Conservation (phyloP, 2,113 vertebrate genomes). For the Regulus satrapa region DNA sequence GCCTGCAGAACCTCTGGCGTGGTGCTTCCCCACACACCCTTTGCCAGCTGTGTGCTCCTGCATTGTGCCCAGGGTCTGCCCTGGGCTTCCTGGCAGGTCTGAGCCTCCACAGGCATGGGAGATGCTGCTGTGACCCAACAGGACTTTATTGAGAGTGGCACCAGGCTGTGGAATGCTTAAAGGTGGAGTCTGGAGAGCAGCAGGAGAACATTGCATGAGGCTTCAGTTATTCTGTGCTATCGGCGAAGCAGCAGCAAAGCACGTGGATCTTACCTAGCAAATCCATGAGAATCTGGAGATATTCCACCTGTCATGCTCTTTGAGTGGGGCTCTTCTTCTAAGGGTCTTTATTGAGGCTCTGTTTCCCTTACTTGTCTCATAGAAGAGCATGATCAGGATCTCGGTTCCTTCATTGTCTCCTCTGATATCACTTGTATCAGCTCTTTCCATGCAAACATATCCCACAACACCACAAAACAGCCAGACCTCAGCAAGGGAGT, state of each 20-base stretch:
- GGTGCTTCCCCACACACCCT: not conserved
- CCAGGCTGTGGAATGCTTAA: not conserved
- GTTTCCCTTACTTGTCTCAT: not conserved
- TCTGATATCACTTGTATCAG: not conserved
- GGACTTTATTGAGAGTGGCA: not conserved
- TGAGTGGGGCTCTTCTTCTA: not conserved
- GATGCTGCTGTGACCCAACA: not conserved
- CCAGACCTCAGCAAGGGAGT: not conserved
- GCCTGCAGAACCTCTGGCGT: not conserved
- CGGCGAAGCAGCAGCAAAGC: not conserved
- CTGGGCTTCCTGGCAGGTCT: not conserved
- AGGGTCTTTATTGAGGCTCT: not conserved
- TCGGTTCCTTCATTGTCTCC: not conserved
- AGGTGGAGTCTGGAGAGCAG: not conserved
- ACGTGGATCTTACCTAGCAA: not conserved
- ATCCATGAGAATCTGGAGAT: not conserved
- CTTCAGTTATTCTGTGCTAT: not conserved
- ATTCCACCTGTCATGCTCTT: not conserved
- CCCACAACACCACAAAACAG: not conserved
- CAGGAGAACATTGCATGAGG: not conserved
- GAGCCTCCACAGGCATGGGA: not conserved
- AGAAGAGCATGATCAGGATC: not conserved
- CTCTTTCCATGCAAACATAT: not conserved
- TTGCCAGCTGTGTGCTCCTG: not conserved
- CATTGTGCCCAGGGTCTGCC: not conserved